Base-by-base conservation (phyloP, 2,113 vertebrate genomes). In the Antidorcas marsupialis region DNA sequence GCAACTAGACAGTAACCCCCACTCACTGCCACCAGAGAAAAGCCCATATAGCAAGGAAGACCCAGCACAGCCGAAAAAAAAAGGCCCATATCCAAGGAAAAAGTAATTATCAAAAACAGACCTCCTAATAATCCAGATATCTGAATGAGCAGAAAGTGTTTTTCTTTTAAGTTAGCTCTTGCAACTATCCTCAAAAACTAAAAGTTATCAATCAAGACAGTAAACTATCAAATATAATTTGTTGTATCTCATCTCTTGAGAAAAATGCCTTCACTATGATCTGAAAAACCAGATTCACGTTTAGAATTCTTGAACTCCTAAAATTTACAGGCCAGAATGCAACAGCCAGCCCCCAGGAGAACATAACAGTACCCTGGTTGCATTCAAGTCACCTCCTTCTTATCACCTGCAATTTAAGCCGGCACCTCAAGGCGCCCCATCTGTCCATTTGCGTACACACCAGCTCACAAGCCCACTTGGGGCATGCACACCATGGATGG, bases 131-230 rank as follows among this genome's bases (percentile, higher is more conserved):
- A 92, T 14, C 19, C 36, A 88, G n/a, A 74, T 33, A 92, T 57
- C 39, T 27, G 91, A 76, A 47, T 96, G 36, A 88, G 12, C 7
- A 67, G 33, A 95, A 87, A 92, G 17, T 0, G 0, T 13, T 39
- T 94, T 88, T 89, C 12, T 45, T 94, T 88, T 89, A 39, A 95
- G 90, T 15, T 5, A 84, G 27, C 2, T 95, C 39, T 39, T 93
- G 1, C 57, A 92, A 36, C 55, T 85, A 53, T 36, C 13, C 15
- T 76, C 88, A 91, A 95, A 89, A 28, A 57, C 15, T 47, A 59
- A 55, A 91, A 96, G 16, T 64, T 76, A 81, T 57, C 81, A 85
- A 79, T 78, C 19, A 78, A 89, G 19, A 36, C 47, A 93, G 60
- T 25, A 84, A 81, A 53, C 33, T 82, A 1, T 64, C 67, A 71